phyloP scores from a whole-genome alignment of 2,113 vertebrate species.

The Sceloporus tristichus region DNA sequence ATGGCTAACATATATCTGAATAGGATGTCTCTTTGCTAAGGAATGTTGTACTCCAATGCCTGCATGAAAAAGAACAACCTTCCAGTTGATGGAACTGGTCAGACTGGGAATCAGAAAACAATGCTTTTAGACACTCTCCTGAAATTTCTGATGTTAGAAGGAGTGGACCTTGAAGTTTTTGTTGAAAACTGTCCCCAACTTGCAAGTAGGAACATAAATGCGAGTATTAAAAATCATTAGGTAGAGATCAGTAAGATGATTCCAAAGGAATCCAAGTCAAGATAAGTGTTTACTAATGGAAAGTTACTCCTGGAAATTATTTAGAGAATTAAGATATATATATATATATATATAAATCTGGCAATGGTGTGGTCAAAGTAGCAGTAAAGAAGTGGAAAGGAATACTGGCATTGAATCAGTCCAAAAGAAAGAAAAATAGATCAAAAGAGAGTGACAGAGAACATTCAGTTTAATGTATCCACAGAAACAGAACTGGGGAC shows the following conservation, averaged over 20 bases:
- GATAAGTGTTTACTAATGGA: not conserved
- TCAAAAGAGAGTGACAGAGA: slow-evolving; percentile 37
- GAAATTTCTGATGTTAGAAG: not conserved
- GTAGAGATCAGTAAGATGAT: not conserved
- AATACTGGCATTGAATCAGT: not conserved
- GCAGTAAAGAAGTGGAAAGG: not conserved
- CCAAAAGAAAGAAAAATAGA: slow-evolving; percentile 50
- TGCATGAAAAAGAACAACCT: not conserved
- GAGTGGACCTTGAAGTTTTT: not conserved
- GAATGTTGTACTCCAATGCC: not conserved
- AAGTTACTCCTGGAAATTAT: not conserved
- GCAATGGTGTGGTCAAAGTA: too few species aligned
- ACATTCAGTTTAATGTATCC: not conserved
- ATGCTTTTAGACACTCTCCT: not conserved
- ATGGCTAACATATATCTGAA: not conserved
- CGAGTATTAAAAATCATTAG: too few species aligned
- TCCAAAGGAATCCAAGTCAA: not conserved
- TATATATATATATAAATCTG: not conserved
- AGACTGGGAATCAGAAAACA: not conserved
- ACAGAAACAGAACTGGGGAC: slow-evolving; percentile 12
- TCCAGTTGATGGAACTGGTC: not conserved
- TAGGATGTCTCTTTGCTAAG: not conserved
- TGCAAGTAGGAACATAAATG: not conserved
- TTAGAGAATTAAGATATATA: not conserved
- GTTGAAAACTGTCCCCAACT: not conserved